Conservation (phyloP, 2,888 invertebrate species). For the Cephus runcator region DNA sequence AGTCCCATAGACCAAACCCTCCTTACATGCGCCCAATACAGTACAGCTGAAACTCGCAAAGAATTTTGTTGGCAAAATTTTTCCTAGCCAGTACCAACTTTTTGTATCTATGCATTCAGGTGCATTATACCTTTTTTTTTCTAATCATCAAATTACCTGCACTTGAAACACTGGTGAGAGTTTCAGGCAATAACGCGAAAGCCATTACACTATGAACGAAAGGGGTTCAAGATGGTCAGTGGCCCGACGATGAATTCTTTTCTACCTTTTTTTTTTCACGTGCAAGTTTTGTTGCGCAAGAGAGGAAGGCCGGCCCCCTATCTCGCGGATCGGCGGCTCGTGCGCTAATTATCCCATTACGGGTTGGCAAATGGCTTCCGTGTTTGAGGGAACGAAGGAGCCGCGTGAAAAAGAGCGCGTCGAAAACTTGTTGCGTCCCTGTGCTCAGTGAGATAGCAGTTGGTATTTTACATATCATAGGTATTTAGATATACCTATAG, state of each 20-base stretch:
- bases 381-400: constrained; percentile 21
- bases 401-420: constrained; percentile 6
- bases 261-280: neutral
- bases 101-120: neutral
- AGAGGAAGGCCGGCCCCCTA: constrained; percentile 33
- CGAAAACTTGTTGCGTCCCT: neutral
- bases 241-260: neutral
- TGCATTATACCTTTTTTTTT: neutral
- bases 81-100: neutral
- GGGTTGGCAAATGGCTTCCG: constrained; percentile 60
- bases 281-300: constrained; percentile 1
- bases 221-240: neutral
- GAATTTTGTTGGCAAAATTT: neutral
- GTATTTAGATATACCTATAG: neutral
- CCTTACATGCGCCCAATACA: constrained; percentile 11
- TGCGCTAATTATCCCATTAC: constrained; percentile 60
- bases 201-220: neutral
- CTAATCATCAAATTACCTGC: neutral
- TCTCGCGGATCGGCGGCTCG: constrained; percentile 54
- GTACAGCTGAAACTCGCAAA: neutral
- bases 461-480: neutral
- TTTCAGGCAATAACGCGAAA: neutral
- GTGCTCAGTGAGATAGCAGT: neutral
- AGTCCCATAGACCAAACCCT: constrained; percentile 22
- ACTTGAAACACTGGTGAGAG: neutral